Conservation (phyloP, 2,797 vertebrate species). For the Lagorchestes hirsutus region DNA sequence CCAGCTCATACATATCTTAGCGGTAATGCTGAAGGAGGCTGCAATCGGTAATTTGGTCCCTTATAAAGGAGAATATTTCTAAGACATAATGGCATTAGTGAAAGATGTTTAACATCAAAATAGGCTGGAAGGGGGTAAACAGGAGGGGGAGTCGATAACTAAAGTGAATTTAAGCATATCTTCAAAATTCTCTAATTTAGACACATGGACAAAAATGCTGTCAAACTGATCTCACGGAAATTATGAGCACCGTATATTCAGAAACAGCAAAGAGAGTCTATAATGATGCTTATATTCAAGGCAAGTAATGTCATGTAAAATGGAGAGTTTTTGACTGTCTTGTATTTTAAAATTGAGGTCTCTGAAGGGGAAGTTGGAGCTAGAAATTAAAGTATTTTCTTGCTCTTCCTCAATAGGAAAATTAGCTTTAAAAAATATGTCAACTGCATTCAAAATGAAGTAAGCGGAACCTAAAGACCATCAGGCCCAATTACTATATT, state of each 20-base stretch:
- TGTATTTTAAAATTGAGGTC: neutral
- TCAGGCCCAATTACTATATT: neutral
- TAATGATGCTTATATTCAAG: neutral
- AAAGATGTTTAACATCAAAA: slow-evolving; percentile 17
- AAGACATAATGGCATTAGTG: slow-evolving; percentile 43
- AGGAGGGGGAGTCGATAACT: neutral
- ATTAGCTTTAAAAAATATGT: slow-evolving; percentile 50
- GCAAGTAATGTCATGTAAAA: neutral
- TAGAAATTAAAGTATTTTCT: slow-evolving; percentile 37
- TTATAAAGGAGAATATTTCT: slow-evolving; percentile 24
- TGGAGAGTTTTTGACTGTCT: neutral
- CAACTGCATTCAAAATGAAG: neutral
- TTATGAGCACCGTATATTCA: neutral
- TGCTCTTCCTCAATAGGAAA: slow-evolving; percentile 42
- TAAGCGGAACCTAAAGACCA: neutral
- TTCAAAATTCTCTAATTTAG: neutral
- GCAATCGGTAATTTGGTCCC: slow-evolving; percentile 45
- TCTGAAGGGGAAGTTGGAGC: slow-evolving; percentile 1
- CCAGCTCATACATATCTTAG: slow-evolving; percentile 54
- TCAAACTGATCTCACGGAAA: neutral
- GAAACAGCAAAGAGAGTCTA: neutral
- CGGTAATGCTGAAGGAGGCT: slow-evolving; percentile 50
- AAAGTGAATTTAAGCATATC: neutral
- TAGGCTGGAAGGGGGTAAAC: neutral
- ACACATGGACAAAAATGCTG: neutral